phyloP scores from a whole-genome alignment of 2,797 vertebrate genomes.

The Agapornis canus region DNA sequence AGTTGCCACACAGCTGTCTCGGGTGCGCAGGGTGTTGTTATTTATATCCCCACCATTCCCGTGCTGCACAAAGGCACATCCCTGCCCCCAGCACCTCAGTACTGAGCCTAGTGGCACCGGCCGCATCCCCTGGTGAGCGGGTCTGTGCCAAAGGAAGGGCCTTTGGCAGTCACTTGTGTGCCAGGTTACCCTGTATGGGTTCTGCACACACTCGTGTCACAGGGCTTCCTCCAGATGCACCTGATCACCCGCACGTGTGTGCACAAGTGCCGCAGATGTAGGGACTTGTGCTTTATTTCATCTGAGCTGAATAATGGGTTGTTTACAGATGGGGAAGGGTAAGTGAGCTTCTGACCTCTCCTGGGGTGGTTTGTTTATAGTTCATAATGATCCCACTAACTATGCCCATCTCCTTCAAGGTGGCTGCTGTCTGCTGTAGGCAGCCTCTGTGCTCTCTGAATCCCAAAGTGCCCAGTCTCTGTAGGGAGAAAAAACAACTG shows the following conservation, averaged over 20 bases:
- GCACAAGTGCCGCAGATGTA: neutral
- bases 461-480: neutral
- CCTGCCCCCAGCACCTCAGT: neutral
- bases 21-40: neutral
- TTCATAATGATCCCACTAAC: neutral
- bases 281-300: neutral
- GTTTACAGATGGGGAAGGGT: neutral
- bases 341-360: neutral
- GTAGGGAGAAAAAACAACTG: neutral
- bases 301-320: neutral
- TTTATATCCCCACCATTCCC: neutral
- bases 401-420: neutral
- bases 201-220: accelerated
- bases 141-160: accelerated
- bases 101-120: neutral
- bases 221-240: neutral
- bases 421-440: neutral
- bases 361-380: neutral
- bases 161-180: accelerated
- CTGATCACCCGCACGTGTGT: accelerated
- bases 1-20: neutral
- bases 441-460: neutral
- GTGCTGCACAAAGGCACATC: accelerated
- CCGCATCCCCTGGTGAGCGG: neutral
- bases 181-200: accelerated